Percentiles rank a stretch among this genome's conserved stretches.
Evolutionary conservation across 64 coral and sea anemone species (phyloP).

Genomic region (Stichodactyla helianthus): DNA sequence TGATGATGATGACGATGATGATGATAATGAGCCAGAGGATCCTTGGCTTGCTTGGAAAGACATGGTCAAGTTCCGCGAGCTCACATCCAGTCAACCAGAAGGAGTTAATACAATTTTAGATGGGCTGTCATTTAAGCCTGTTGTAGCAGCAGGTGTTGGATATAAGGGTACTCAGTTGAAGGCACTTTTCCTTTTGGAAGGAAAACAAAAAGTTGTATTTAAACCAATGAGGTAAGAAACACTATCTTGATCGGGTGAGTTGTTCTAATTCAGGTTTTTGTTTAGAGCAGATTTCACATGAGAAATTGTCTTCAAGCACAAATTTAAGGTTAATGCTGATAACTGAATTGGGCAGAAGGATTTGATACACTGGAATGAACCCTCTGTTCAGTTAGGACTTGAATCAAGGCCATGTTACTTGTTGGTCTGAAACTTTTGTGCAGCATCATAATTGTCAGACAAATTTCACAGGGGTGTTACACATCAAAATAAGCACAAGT

Average conservation of each 20-base stretch:
- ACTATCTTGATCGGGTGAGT: not conserved
- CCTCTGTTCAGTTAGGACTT: no score
- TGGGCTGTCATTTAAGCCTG: slow-evolving; percentile 72
- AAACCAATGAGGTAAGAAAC: slow-evolving; percentile 72
- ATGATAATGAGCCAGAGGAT: slow-evolving; percentile 69
- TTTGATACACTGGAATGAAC: no score
- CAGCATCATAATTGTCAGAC: no score
- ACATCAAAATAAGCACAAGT: no score
- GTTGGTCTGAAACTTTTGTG: no score
- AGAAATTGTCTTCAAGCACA: no score
- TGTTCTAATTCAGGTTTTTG: no score
- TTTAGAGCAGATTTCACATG: no score
- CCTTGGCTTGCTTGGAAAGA: slow-evolving; percentile 71
- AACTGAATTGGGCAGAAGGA: no score
- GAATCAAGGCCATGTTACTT: no score
- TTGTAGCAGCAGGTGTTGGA: slow-evolving; percentile 64
- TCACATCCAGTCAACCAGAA: slow-evolving; percentile 34
- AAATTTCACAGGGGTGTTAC: no score
- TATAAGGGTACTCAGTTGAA: slow-evolving; percentile 76
- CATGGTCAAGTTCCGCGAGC: slow-evolving; percentile 73
- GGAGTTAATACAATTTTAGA: slow-evolving; percentile 72
- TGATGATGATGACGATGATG: slow-evolving; percentile 42
- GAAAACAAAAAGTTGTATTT: slow-evolving; percentile 90
- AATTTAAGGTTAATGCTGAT: no score
- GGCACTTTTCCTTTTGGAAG: slow-evolving; percentile 77